Conservation (phyloP, 1,140 invertebrate species). For the Stenopsyche tienmushanensis region DNA sequence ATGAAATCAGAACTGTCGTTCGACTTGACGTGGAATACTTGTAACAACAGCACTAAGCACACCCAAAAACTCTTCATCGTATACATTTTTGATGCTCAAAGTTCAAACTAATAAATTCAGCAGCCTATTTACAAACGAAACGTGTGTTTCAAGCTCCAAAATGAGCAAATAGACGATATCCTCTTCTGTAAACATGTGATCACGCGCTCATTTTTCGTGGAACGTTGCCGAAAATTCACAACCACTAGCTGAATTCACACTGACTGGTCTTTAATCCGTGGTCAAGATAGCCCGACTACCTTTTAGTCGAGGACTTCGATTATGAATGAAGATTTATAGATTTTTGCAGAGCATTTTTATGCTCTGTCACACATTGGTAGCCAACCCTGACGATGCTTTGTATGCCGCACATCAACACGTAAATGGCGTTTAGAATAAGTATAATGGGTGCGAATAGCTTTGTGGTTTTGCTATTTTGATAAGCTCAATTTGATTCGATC, state of each 20-base stretch:
- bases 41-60: slow-evolving; percentile 2
- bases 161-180: slow-evolving; percentile 12
- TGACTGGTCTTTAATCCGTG: not conserved
- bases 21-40: slow-evolving; percentile 7
- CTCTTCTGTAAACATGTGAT: slow-evolving; percentile 16
- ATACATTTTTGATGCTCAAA: not conserved
- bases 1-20: slow-evolving; percentile 45
- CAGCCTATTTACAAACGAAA: slow-evolving; percentile 13
- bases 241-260: slow-evolving; percentile 4
- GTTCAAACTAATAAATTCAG: slow-evolving; percentile 7
- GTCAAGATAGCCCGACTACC: slow-evolving; percentile 13
- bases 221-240: too few species aligned
- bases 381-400: slow-evolving; percentile 37
- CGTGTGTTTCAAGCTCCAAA: slow-evolving; percentile 16
- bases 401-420: slow-evolving; percentile 30
- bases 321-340: slow-evolving; percentile 35
- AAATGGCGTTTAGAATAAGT: slow-evolving; percentile 15
- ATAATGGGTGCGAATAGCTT: slow-evolving; percentile 1
- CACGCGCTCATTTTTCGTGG: not conserved
- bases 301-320: slow-evolving; percentile 27
- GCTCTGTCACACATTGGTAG: slow-evolving; percentile 39
- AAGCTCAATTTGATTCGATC: too few species aligned
- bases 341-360: slow-evolving; percentile 39
- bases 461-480: not conserved
- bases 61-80: not conserved